Conservation (phyloP, 2,888 invertebrate species). For the Chymomyza procnemis region DNA sequence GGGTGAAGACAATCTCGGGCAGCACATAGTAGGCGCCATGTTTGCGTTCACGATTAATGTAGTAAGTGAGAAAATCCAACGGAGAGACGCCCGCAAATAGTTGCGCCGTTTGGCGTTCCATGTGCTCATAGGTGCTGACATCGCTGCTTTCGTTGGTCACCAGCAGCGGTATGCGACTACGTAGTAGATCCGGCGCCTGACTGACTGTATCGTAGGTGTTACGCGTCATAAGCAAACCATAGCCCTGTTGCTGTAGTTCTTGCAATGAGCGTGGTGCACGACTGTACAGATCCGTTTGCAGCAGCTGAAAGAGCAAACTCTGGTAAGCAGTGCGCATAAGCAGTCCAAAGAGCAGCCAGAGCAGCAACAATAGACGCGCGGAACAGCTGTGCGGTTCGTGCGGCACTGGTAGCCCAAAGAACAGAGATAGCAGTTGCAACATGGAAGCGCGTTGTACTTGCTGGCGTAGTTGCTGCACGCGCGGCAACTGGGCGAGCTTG, state of each 20-base stretch:
- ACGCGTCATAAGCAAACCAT: conserved; percentile 39
- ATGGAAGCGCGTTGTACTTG: not conserved
- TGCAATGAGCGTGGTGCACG: conserved; percentile 34
- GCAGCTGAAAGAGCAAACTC: conserved; percentile 41
- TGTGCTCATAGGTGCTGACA: conserved; percentile 2
- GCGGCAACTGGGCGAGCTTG: not conserved
- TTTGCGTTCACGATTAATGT: conserved; percentile 23
- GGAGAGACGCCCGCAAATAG: conserved; percentile 30
- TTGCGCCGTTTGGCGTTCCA: conserved; percentile 12
- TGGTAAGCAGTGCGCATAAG: conserved; percentile 54
- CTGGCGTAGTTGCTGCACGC: not conserved
- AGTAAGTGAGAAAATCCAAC: conserved; percentile 42
- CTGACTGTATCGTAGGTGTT: conserved; percentile 27
- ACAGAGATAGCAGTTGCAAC: not conserved
- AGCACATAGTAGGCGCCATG: conserved; percentile 40
- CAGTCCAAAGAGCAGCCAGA: conserved; percentile 43
- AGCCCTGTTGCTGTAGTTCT: conserved; percentile 31
- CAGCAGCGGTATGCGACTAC: conserved; percentile 26
- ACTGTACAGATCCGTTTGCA: conserved; percentile 43
- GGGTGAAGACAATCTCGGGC: conserved; percentile 45
- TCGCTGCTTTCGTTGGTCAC: conserved; percentile 27
- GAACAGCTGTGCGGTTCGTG: conserved; percentile 36
- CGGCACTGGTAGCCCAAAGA: conserved; percentile 5
- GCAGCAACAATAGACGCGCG: conserved; percentile 33
- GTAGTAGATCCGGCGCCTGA: conserved; percentile 22